Percentiles rank a stretch among this genome's conserved stretches.
phyloP scores from a whole-genome alignment of 2,888 invertebrate genomes.

The Eristalis tenax region DNA sequence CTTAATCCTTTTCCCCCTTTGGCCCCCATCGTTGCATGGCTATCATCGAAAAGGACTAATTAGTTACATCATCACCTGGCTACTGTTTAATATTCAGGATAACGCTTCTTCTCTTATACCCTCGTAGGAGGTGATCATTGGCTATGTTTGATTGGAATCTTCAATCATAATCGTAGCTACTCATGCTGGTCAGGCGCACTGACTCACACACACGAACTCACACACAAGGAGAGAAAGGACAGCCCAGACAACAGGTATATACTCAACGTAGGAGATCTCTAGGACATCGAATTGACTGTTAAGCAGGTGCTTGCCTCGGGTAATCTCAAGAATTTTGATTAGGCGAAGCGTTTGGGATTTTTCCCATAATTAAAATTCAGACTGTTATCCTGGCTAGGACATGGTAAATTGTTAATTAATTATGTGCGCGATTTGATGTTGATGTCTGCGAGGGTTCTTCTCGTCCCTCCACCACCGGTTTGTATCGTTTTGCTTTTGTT shows the following conservation, averaged over 20 bases:
- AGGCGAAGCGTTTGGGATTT: constrained; percentile 50
- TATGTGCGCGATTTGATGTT: constrained; percentile 41
- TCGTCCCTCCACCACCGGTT: background rate
- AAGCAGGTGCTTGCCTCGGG: constrained; percentile 57
- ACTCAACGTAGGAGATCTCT: background rate
- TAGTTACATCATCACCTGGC: constrained; percentile 69
- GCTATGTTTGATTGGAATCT: constrained; percentile 66
- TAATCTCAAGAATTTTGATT: constrained; percentile 65
- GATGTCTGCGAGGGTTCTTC: background rate
- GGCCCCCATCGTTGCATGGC: background rate
- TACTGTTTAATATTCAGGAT: constrained; percentile 69
- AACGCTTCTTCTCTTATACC: constrained; percentile 5
- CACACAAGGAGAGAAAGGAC: constrained; percentile 20
- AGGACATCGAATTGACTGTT: constrained; percentile 38
- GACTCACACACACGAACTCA: background rate
- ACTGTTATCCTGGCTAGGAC: constrained; percentile 52
- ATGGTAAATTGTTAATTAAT: constrained; percentile 70
- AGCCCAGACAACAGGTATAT: constrained; percentile 20
- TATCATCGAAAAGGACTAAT: constrained; percentile 21
- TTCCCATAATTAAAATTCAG: constrained; percentile 69
- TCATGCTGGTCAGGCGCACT: constrained; percentile 55
- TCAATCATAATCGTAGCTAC: constrained; percentile 68
- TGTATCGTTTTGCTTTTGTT: constrained; percentile 18
- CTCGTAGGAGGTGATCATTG: constrained; percentile 28
- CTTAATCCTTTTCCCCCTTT: constrained; percentile 27